phyloP scores from a whole-genome alignment of 2,113 vertebrate genomes.

The Acrocephalus kingi region DNA sequence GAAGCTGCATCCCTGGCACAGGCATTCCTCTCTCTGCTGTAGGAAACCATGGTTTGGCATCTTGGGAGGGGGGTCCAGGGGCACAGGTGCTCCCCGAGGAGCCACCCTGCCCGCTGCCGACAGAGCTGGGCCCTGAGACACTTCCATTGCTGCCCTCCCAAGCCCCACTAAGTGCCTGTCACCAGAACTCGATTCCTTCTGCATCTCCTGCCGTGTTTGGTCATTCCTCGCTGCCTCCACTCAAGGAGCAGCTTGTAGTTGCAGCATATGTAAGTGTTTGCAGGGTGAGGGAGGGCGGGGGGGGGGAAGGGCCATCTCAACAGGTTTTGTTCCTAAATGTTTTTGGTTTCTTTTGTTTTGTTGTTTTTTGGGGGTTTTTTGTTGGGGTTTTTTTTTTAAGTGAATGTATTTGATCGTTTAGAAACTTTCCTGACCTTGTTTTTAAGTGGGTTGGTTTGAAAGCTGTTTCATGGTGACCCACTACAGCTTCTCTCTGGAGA shows the following conservation, averaged over 20 bases:
- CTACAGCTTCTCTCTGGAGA: constrained; percentile 25
- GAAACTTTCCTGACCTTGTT: constrained; percentile 47
- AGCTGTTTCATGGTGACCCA: background rate
- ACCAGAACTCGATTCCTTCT: constrained; percentile 62
- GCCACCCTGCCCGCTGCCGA: fast-evolving
- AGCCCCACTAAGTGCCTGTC: constrained; percentile 74
- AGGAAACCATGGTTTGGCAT: constrained; percentile 34
- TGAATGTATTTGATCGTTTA: constrained; percentile 64
- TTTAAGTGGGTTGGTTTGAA: constrained; percentile 33
- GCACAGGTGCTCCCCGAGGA: background rate
- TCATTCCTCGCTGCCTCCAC: constrained; percentile 20
- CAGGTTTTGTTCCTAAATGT: constrained; percentile 42
- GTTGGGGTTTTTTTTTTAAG: background rate
- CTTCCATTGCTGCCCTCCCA: constrained; percentile 41
- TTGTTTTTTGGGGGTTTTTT: background rate
- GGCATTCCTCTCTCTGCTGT: background rate
- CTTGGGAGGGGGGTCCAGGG: background rate
- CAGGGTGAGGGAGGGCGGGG: constrained; percentile 51
- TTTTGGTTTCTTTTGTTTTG: background rate
- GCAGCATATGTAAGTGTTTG: constrained; percentile 56
- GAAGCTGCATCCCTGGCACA: background rate
- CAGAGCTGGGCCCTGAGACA: background rate
- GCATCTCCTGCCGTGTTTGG: constrained; percentile 49
- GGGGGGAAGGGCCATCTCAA: constrained; percentile 31
- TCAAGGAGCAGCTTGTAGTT: constrained; percentile 49